Base-by-base conservation (phyloP, 2,113 vertebrate genomes). In the Micronycteris hirsuta region DNA sequence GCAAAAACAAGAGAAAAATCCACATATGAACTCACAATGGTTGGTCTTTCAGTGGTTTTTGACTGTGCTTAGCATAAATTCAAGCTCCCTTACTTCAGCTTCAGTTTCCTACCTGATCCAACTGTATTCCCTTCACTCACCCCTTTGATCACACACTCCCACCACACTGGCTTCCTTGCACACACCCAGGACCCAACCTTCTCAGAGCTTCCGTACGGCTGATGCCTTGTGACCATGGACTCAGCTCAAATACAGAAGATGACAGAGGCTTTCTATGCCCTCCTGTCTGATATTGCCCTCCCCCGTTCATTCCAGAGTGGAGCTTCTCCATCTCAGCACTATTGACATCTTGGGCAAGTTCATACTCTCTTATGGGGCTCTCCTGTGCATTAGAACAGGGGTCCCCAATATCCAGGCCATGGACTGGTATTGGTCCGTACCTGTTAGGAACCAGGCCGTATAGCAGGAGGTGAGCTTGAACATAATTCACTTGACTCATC, bases 1-100 rank as follows among this genome's bases (percentile, higher is more conserved):
- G 49, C 38, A 86, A 76, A 86, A 86, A 71, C 52, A 26, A 47
- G 52, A 85, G 77, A 8, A 86, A 92, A 91, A 81, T 17, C 24
- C 56, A 76, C n/a, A n/a, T 24, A 38, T 16, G 28, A 24, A 47
- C 85, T 24, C n/a, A 31, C 13, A 28, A 17, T 19, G 43, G 56
- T 9, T 38, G 67, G 58, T 9, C n/a, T 68, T 76, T 68, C 31
- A 22, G 28, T 33, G 82, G 28, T 41, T 71, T 87, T 77, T 56
- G 4, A 38, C 54, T 36, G 17, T 26, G 14, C 38, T 47, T 26
- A 33, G 28, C n/a, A 28, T 68, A 41, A 38, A 52, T 52, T 86
- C 38, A n/a, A 83, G 10, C 20, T 28, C 24, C n/a, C 33, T 77
- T 26, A 22, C 36, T 9, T 88, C 11, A 52, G 43, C 80, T 84